phyloP scores from a whole-genome alignment of 2,113 vertebrate species.

The Psittacula cyanocephala region DNA sequence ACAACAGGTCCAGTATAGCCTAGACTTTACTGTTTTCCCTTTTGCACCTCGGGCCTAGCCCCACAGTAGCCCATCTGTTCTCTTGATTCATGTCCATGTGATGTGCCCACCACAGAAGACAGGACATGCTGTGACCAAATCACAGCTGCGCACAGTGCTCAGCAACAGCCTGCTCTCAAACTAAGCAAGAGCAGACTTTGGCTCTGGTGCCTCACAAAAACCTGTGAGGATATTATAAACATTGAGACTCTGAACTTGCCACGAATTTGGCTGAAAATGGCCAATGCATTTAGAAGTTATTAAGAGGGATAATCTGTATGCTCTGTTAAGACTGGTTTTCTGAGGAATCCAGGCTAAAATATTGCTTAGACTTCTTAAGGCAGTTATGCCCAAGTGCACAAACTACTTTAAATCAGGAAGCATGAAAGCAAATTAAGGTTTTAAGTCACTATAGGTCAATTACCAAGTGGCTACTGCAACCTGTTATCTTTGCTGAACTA shows the following conservation, averaged over 20 bases:
- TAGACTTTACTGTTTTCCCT: neutral
- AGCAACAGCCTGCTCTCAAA: neutral
- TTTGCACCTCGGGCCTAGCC: neutral
- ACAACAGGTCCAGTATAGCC: fast-evolving
- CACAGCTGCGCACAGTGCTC: neutral
- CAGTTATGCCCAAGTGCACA: constrained; percentile 45
- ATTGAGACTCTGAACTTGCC: neutral
- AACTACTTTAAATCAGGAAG: constrained; percentile 25
- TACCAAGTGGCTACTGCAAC: constrained; percentile 44
- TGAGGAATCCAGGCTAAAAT: constrained; percentile 33
- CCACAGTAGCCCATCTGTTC: neutral
- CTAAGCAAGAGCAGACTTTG: neutral
- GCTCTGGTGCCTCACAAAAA: neutral
- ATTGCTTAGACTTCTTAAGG: constrained; percentile 18
- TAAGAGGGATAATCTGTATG: neutral
- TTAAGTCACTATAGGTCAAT: constrained; percentile 59
- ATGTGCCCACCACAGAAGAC: neutral
- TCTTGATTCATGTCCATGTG: fast-evolving
- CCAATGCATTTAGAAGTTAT: neutral
- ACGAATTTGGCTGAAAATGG: constrained; percentile 9
- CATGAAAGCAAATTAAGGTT: constrained; percentile 53
- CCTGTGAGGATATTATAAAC: neutral
- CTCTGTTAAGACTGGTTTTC: constrained; percentile 19
- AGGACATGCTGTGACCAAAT: neutral
- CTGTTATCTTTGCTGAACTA: constrained; percentile 56